Percentiles rank a stretch among this genome's conserved stretches.
phyloP scores from a whole-genome alignment of 2,113 vertebrate species.

The Australoheros scitulus region DNA sequence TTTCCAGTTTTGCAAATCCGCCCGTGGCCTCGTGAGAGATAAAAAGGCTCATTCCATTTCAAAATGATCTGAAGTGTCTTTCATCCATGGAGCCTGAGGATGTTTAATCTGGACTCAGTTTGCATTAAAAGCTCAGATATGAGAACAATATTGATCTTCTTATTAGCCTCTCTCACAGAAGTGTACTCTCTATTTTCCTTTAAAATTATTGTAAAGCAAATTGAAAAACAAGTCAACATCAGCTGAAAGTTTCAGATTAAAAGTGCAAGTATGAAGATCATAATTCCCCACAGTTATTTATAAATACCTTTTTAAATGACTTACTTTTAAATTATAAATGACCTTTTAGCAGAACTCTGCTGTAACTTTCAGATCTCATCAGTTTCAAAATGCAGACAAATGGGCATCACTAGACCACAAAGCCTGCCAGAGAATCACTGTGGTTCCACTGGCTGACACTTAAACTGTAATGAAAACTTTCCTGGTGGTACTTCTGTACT shows the following conservation, averaged over 20 bases:
- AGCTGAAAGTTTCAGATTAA: not conserved
- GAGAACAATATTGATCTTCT: not conserved
- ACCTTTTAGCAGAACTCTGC: not conserved
- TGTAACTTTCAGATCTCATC: not conserved
- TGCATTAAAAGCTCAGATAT: not conserved
- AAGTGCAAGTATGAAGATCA: not conserved
- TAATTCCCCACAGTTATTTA: not conserved
- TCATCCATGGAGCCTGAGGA: not conserved
- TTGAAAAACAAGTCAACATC: not conserved
- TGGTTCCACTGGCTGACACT: not conserved
- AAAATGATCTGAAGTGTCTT: too few relatives aligned
- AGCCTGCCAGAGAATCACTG: not conserved
- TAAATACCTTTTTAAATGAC: not conserved
- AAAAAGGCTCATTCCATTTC: not conserved
- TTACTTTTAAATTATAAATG: not conserved
- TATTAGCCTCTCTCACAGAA: not conserved
- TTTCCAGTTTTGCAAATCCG: not conserved
- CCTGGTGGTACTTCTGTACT: not conserved
- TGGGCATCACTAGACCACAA: not conserved
- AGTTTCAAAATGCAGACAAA: not conserved
- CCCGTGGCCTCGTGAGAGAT: not conserved
- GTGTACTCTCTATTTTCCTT: not conserved
- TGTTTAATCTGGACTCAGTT: not conserved
- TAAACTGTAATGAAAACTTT: not conserved
- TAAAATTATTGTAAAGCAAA: rapidly evolving